Conservation (phyloP, 2,888 invertebrate genomes). For the Andrena haemorrhoa region DNA sequence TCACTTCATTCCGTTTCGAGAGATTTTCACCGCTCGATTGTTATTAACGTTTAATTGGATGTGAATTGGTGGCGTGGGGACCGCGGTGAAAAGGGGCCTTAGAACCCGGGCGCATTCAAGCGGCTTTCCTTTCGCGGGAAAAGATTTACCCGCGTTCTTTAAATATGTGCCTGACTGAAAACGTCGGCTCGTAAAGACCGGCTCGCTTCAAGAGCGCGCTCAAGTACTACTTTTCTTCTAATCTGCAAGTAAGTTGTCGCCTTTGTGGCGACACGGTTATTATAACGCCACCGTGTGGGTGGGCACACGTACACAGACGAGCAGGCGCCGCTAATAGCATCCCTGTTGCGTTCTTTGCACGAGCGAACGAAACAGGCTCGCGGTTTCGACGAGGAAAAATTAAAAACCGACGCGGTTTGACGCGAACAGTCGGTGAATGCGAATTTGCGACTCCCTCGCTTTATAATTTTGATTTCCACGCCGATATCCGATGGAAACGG, state of each 20-base stretch:
- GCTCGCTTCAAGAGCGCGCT: conserved; percentile 48
- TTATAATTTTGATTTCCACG: neutral
- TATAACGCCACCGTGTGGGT: conserved; percentile 20
- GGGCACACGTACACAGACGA: neutral
- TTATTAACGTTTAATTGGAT: conserved; percentile 56
- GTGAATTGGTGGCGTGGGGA: conserved; percentile 19
- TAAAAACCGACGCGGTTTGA: neutral
- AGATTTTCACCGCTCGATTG: conserved; percentile 1
- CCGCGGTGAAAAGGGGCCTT: conserved; percentile 5
- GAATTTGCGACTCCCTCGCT: neutral
- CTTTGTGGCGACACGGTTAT: conserved; percentile 49
- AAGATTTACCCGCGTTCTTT: conserved; percentile 46
- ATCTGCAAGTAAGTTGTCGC: conserved; percentile 58
- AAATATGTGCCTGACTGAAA: conserved; percentile 48
- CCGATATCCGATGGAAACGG: neutral
- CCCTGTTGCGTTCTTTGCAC: neutral
- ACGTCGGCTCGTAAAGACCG: conserved; percentile 39
- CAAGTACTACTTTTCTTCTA: conserved; percentile 60
- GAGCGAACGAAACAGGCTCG: neutral
- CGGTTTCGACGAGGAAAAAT: neutral
- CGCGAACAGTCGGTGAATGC: neutral
- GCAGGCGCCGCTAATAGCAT: conserved; percentile 5
- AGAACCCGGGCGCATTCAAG: conserved; percentile 42
- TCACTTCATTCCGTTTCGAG: neutral
- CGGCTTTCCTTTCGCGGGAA: conserved; percentile 29